A percentile compares a stretch with the other conserved stretches of the same genome.
Conservation (phyloP, 1,140 invertebrate genomes). For the Anagrus nilaparvatae region DNA sequence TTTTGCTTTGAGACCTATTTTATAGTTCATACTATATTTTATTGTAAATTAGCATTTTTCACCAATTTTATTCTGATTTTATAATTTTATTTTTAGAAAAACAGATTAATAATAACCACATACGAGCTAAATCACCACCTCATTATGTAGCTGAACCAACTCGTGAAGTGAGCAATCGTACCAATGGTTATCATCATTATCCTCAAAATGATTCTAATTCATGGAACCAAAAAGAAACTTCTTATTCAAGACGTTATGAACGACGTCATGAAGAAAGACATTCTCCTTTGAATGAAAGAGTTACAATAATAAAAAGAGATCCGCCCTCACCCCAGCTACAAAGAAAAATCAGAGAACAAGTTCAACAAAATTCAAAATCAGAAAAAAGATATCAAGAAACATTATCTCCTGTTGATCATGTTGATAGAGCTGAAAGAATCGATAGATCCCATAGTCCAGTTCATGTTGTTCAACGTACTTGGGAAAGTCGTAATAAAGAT, state of each 20-base stretch:
- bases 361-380: constrained; percentile 8
- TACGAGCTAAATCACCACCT: constrained; percentile 22
- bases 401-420: constrained; percentile 2
- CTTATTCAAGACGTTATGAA: constrained; percentile 27
- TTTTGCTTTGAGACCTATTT: no score
- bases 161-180: constrained; percentile 6
- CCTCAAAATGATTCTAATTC: constrained; percentile 5
- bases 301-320: constrained; percentile 32
- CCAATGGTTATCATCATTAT: constrained; percentile 22
- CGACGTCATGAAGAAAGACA: constrained; percentile 28
- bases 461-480: constrained; percentile 32
- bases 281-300: constrained; percentile 27
- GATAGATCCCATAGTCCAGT: constrained; percentile 22
- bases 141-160: constrained; percentile 16
- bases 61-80: no score
- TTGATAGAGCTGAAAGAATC: no score
- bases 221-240: constrained; percentile 23
- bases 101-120: constrained; percentile 19
- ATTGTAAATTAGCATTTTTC: no score
- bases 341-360: constrained; percentile 24
- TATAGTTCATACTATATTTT: no score
- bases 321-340: constrained; percentile 40
- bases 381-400: no score
- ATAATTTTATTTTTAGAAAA: constrained; percentile 26
- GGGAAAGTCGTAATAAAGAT: constrained; percentile 31